Base-by-base conservation (phyloP, 2,113 vertebrate species). In the Pedetes capensis region DNA sequence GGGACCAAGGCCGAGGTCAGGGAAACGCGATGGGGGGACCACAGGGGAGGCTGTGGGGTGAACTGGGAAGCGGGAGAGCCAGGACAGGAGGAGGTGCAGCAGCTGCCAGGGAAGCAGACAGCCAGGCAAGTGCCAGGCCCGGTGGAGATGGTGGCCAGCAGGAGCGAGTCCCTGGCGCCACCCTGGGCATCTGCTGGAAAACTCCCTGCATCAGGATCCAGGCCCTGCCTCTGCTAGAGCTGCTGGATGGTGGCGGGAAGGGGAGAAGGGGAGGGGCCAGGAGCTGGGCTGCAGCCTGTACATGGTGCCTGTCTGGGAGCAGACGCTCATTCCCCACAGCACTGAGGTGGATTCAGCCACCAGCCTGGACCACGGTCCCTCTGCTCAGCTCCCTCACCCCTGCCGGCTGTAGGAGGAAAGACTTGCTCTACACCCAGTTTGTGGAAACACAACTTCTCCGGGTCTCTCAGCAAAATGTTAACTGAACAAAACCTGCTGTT, bases 371-470 rank as follows among this genome's bases (percentile, higher is more conserved):
- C 59, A 18, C n/a, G 12, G 53, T 16, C 25, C 49, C 29, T 18
- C 32, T 1, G 2, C 29, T 37, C 37, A 37, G 2, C 20, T 51
- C 44, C 44, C 7, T 5, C 68, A 9, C 0, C 0, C 23, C 4
- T 20, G 39, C 61, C 25, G 32, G 66, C n/a, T 37, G 22, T 20
- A 49, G 51, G 53, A 7, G 16, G 61, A 37, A 8, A 34, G 69
- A 3, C 14, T 12, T 1, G 18, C 6, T 64, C 11, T 4, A 9
- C 27, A 6, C 18, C 7, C n/a, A 16, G 61, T 49, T 25, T 27
- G 23, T n/a, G 39, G 44, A 37, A 39, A 51, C 13, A 14, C 12
- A 13, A 61, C 37, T 57, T 57, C 9, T 32, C 3, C n/a, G 3
- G 8, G 12, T 59, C 49, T 63, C 57, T 34, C 0, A 34, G 59